These are phyloP conservation scores for Drosophila melanogaster DNA, from an alignment of 1,140 invertebrate species.

Conservation along the genomic window Release_6_plus_ISO1_MT NT_037436.4:22613501-22614000, in stretches of 20 bases:
- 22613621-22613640: constrained; percentile 54
- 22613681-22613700: too few species aligned
- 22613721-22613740: too few species aligned
- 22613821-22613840: neutral
- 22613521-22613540: neutral
- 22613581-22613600: constrained; percentile 46
- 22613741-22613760: too few species aligned
- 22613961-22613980: constrained; percentile 63
- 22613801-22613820: too few species aligned
- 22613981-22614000: constrained; percentile 67
- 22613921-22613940: constrained; percentile 78
- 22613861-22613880: constrained; percentile 17
- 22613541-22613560: neutral
- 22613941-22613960: constrained; percentile 71
- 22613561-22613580: constrained; percentile 13
- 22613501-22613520: neutral
- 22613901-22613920: constrained; percentile 20
- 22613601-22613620: constrained; percentile 65
- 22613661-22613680: neutral
- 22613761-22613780: too few species aligned
- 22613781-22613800: neutral
- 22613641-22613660: constrained; percentile 14
- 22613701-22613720: too few species aligned
- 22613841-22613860: neutral
- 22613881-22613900: neutral